phyloP scores from a whole-genome alignment of 2,888 invertebrate genomes.

The Vesta saturnalis region DNA sequence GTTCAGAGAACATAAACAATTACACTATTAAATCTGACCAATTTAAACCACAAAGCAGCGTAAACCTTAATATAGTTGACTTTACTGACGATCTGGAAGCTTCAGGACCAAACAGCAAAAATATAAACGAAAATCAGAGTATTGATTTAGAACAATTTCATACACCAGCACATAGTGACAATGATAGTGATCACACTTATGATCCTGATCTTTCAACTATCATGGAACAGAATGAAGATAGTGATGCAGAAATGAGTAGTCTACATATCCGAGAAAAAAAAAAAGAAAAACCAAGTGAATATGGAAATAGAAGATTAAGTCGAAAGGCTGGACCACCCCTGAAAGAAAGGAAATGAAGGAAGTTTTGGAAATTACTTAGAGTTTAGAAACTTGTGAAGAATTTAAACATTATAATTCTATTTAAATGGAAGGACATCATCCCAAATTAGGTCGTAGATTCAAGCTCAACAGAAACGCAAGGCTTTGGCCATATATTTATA shows the following conservation, averaged over 20 bases:
- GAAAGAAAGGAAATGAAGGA: not conserved
- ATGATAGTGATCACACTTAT: not conserved
- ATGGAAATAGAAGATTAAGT: not conserved
- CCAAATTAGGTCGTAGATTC: too few relatives aligned
- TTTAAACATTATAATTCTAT: not conserved
- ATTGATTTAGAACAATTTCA: not conserved
- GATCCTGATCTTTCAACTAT: not conserved
- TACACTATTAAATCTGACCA: not conserved
- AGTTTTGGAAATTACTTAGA: conserved; percentile 2
- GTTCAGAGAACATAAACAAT: not conserved
- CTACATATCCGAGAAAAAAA: not conserved
- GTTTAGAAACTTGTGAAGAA: conserved; percentile 6
- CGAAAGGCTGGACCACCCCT: not conserved
- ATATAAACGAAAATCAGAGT: too few relatives aligned
- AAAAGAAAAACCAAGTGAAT: not conserved
- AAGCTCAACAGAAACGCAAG: too few relatives aligned
- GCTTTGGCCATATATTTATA: too few relatives aligned
- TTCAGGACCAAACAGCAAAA: too few relatives aligned
- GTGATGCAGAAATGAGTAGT: too few relatives aligned
- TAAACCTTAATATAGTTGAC: not conserved
- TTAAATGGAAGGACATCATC: too few relatives aligned
- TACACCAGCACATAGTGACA: not conserved
- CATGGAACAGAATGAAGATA: not conserved
- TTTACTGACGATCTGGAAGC: not conserved
- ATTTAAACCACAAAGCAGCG: too few relatives aligned